These are phyloP conservation scores for Phalangium opilio DNA, from an alignment of 2,888 invertebrate species.

Conservation along the genomic window DNA sequence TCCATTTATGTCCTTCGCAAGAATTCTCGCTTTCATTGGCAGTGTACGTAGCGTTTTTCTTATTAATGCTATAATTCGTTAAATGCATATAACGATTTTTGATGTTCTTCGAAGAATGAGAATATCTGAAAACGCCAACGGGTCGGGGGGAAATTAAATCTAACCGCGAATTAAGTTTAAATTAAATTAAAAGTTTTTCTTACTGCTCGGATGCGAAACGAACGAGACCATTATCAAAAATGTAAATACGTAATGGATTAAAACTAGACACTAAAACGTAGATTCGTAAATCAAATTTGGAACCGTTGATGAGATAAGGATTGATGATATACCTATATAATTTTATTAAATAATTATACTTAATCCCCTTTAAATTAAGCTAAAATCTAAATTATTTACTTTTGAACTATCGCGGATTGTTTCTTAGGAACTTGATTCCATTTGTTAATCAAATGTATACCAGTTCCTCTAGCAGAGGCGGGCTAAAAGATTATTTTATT, in stretches of 20 bases:
- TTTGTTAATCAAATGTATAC: constrained; percentile 83
- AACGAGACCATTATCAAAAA: constrained; percentile 91
- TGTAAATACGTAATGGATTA: constrained; percentile 81
- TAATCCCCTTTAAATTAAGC: not conserved
- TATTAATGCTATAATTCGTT: constrained; percentile 96
- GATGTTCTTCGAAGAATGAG: constrained; percentile 54
- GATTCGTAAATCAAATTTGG: constrained; percentile 88
- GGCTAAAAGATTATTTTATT: constrained; percentile 46
- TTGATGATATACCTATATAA: constrained; percentile 64
- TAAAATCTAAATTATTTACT: constrained; percentile 37
- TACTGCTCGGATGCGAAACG: constrained; percentile 91
- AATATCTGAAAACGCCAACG: no score
- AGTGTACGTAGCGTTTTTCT: constrained; percentile 86
- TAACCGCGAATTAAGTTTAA: no score
- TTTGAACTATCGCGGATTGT: constrained; percentile 76
- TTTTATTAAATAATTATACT: no score
- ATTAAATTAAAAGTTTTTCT: constrained; percentile 29
- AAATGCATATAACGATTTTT: constrained; percentile 95
- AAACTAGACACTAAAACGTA: constrained; percentile 90
- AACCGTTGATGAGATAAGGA: constrained; percentile 68
- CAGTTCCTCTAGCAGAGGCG: constrained; percentile 89
- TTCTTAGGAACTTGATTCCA: constrained; percentile 89
- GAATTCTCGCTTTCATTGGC: constrained; percentile 78
- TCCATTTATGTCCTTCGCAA: constrained; percentile 90
- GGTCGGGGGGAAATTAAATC: no score